Base-by-base conservation (phyloP, 2,113 vertebrate species). In the Onychorhynchus coronatus region DNA sequence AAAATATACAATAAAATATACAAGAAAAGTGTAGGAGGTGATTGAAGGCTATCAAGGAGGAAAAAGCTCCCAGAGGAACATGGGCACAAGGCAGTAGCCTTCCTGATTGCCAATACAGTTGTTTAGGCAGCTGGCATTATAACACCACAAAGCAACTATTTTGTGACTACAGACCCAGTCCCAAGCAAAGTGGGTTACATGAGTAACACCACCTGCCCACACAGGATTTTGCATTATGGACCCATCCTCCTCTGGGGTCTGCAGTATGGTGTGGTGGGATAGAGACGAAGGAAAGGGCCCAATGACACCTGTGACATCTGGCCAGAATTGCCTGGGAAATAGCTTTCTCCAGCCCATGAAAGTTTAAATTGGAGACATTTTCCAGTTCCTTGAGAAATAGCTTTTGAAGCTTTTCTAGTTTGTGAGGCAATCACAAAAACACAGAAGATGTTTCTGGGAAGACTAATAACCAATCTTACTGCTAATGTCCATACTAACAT, bases 161-260 rank as follows among this genome's bases (percentile, higher is more conserved):
- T 30, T 17, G 30, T 37, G 46, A 46, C 28, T 22, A 42, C 16
- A 14, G 47, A 33, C 5, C 6, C 6, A 31, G 8, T 4, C 11
- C 28, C 2, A 3, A n/a, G 23, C 14, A 62, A 77, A 53, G 12
- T 0, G 0, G 14, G 18, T 39, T 50, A 49, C 41, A 6, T 7
- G 28, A 79, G 33, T 22, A 67, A 12, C 20, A 55, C 1, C 21
- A 41, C 16, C 72, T 65, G 20, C 25, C 31, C 10, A 28, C 0
- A 0, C 11, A 53, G 37, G 12, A 53, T 41, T 31, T 41, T 78
- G 12, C 8, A 0, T 42, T 39, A 14, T 0, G 1, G 47, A 55
- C 5, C 16, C 11, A 25, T 28, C 13, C 30, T 72, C 35, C 82
- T 50, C 37, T 6, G 68, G 59, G 37, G 31, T 35, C 23, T 47